Evolutionary conservation across 2,888 invertebrate genomes (phyloP).

Genomic region (Stenolophus ochropezus): DNA sequence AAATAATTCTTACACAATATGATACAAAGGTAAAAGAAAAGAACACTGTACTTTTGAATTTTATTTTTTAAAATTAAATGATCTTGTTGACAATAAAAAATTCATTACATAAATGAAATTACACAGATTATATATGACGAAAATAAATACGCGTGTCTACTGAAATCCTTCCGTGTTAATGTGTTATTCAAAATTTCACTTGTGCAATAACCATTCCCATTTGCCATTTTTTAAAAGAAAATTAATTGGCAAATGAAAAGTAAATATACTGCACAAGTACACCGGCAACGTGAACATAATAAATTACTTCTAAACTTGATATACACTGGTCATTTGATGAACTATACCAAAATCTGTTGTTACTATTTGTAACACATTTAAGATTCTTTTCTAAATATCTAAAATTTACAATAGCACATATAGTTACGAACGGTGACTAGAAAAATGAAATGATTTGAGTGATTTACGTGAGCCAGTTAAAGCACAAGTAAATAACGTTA

Average conservation of each 20-base stretch:
- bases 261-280: not conserved
- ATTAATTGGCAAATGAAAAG: not conserved
- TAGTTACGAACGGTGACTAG: conserved; percentile 52
- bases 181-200: conserved; percentile 11
- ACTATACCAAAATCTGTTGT: conserved; percentile 34
- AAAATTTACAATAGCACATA: conserved; percentile 52
- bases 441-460: conserved; percentile 47
- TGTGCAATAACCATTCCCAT: not conserved
- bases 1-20: not conserved
- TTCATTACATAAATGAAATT: conserved; percentile 21
- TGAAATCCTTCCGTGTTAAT: not conserved
- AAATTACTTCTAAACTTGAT: conserved; percentile 14
- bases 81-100: conserved; percentile 31
- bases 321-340: conserved; percentile 33
- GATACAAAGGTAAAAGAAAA: not conserved
- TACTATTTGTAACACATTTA: conserved; percentile 50
- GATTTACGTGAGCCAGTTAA: conserved; percentile 52
- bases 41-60: not conserved
- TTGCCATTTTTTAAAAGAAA: not conserved
- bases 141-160: conserved; percentile 48
- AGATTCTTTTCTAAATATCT: conserved; percentile 47
- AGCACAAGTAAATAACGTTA: conserved; percentile 45
- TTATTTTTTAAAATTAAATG: conserved; percentile 27
- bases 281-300: conserved; percentile 10
- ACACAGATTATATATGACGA: conserved; percentile 42